Evolutionary conservation across 2,113 vertebrate species (phyloP).

Genomic region (Noturus placidus): DNA sequence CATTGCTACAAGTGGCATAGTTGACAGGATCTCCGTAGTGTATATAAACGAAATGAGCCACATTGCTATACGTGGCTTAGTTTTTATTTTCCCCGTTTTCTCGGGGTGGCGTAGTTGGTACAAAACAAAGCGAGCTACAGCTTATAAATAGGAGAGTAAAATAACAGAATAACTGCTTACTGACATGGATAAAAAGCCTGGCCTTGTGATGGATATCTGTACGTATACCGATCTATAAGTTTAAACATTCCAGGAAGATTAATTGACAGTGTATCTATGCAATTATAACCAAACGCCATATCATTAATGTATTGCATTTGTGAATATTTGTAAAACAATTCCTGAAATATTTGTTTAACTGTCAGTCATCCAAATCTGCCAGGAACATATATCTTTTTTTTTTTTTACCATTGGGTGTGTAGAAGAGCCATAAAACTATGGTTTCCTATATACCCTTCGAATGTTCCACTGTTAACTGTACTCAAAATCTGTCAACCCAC

Average conservation of each 20-base stretch:
- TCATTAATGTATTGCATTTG: not conserved
- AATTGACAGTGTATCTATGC: not conserved
- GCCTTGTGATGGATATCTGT: constrained; percentile 12
- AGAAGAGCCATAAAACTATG: not conserved
- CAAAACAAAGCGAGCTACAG: too few relatives aligned
- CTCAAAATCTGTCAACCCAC: not conserved
- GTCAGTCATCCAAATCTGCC: not conserved
- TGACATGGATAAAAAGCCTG: constrained; percentile 9
- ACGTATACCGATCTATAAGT: not conserved
- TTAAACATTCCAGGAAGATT: not conserved
- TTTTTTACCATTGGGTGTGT: not conserved
- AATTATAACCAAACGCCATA: not conserved
- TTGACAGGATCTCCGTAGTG: too few relatives aligned
- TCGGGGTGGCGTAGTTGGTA: too few relatives aligned
- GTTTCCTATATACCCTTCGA: not conserved
- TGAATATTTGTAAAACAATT: not conserved
- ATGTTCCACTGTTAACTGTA: not conserved
- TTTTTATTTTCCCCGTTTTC: too few relatives aligned
- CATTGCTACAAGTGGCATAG: too few relatives aligned
- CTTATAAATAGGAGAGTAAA: constrained; percentile 33
- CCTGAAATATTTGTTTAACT: not conserved
- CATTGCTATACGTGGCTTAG: too few relatives aligned
- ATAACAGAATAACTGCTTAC: not conserved
- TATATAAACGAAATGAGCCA: too few relatives aligned
- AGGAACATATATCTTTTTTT: too few relatives aligned